Percentiles rank a stretch among this genome's conserved stretches.
phyloP scores from a whole-genome alignment of 2,797 vertebrate species.

The Menidia menidia region DNA sequence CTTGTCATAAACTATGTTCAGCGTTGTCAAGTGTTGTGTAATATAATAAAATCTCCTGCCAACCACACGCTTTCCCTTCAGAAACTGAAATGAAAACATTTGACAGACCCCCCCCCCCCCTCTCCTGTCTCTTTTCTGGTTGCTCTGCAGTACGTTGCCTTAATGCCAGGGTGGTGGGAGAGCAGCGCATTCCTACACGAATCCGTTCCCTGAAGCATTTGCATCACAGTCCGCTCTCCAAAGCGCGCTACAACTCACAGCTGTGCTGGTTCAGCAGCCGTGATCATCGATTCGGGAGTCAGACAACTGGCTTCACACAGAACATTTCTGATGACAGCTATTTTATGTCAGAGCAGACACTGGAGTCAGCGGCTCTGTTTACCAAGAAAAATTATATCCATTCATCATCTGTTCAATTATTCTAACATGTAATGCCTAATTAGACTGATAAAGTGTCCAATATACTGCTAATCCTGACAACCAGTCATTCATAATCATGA shows the following conservation, averaged over 20 bases:
- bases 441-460: not conserved
- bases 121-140: conserved; percentile 34
- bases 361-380: not conserved
- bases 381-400: not conserved
- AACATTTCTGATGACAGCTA: conserved; percentile 33
- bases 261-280: conserved; percentile 38
- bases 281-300: conserved; percentile 5
- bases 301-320: conserved; percentile 24
- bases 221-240: conserved; percentile 32
- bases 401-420: not conserved
- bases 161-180: conserved; percentile 48
- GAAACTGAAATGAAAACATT: conserved; percentile 47
- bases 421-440: not conserved
- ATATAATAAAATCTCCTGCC: conserved; percentile 14
- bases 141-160: conserved; percentile 29
- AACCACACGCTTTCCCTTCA: conserved; percentile 23
- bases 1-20: conserved; percentile 16
- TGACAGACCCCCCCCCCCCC: conserved; percentile 37
- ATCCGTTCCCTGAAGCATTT: conserved; percentile 54
- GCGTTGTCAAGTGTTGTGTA: conserved; percentile 21
- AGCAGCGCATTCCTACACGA: conserved; percentile 66
- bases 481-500: not conserved
- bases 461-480: not conserved
- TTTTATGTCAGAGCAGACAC: conserved; percentile 21
- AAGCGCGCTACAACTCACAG: conserved; percentile 31